These are phyloP conservation scores for Trogon surrucura DNA, from an alignment of 2,113 vertebrate species.

Conservation along the genomic window DNA sequence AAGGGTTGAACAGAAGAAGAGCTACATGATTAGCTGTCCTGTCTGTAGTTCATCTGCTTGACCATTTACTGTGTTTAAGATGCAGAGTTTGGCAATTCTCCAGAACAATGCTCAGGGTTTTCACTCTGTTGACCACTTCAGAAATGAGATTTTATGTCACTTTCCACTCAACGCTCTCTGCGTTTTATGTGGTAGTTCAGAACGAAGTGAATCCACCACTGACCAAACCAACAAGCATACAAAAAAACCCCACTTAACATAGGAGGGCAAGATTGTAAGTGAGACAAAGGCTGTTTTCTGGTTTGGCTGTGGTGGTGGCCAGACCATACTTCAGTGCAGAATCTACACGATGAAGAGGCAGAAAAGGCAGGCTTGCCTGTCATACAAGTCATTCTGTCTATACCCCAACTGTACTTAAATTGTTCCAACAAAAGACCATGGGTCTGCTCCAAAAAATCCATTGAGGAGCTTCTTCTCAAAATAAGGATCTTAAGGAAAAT, in stretches of 20 bases:
- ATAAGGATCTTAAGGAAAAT: background rate
- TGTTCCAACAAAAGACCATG: background rate
- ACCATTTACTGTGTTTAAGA: background rate
- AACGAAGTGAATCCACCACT: background rate
- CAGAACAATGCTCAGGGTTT: background rate
- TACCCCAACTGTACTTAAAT: background rate
- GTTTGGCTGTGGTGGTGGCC: background rate
- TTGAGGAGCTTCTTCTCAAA: constrained; percentile 5
- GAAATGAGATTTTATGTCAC: background rate
- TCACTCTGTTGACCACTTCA: background rate
- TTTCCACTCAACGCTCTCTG: background rate
- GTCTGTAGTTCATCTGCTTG: background rate
- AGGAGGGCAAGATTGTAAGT: background rate
- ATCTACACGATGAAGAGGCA: constrained; percentile 1
- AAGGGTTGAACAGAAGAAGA: background rate
- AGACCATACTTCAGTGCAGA: constrained; percentile 23
- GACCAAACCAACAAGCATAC: background rate
- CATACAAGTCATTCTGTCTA: background rate
- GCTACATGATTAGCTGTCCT: background rate
- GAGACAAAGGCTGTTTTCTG: constrained; percentile 29
- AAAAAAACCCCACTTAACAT: background rate
- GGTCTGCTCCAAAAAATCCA: background rate
- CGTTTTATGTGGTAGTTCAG: constrained; percentile 18
- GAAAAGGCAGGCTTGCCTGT: constrained; percentile 8
- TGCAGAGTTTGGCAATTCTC: background rate